Evolutionary conservation across 2,888 invertebrate genomes (phyloP), one percentile per base, ranked within the genome.

Genomic region (Drosophila macrospina): DNA sequence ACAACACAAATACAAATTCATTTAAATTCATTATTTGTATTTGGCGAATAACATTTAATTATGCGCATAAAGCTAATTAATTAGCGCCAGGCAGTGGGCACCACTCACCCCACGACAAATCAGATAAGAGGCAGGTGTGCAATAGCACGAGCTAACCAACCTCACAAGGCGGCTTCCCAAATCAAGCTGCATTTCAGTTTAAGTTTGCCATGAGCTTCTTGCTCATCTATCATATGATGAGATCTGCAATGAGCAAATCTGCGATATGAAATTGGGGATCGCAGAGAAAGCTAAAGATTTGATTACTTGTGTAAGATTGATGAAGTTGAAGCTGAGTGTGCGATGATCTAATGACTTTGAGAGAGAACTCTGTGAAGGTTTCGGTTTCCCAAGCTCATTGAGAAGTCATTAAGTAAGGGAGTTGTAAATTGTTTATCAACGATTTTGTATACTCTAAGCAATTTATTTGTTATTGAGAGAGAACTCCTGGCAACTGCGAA

Each of bases 41-140:
- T 28, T 42, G 42, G 32, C 15, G 64, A 60, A 54, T 69, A 70
- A 39, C 57, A 66, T 66, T 78, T 75, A 78, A 78, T 75, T 78
- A 78, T 78, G 78, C 78, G 65, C 78, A 78, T 78, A 75, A 78
- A 71, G 60, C 48, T 67, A 64, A 77, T 77, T 78, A 77, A 77
- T 78, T 78, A 76, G 54, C 70, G 75, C 67, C 61, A 52, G 51
- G 39, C 70, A 63, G 57, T 42, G 36, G 28, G 34, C 51, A 51
- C 48, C 32, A 51, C 13, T 44, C 52, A 57, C 36, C 37, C 48
- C 70, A 69, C 65, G 60, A 75, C 57, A 71, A 59, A 75, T 75
- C 76, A 74, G 71, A 74, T 71, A 75, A 74, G 61, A 47, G 44
- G 30, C 55, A 75, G 67, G 62, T 74, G 76, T 67, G 76, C 76